phyloP scores from a whole-genome alignment of 2,888 invertebrate species.

The Andricus curvator region DNA sequence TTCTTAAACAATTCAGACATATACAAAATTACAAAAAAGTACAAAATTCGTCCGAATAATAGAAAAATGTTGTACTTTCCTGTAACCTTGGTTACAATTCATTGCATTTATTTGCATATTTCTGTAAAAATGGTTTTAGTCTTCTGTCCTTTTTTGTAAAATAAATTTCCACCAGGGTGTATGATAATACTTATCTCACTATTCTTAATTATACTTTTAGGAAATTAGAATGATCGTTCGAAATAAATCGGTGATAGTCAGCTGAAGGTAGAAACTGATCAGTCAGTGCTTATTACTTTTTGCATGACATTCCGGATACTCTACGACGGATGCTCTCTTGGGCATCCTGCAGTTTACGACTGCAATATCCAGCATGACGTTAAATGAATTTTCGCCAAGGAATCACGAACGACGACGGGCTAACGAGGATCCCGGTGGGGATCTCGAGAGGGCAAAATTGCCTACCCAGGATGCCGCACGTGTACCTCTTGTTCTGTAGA shows the following conservation, averaged over 20 bases:
- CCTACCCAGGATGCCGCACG: slow-evolving; percentile 44
- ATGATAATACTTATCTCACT: too few relatives aligned
- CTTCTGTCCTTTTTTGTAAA: too few relatives aligned
- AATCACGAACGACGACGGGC: slow-evolving; percentile 39
- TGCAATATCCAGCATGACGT: slow-evolving; percentile 26
- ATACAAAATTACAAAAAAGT: too few relatives aligned
- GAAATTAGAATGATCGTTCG: background rate
- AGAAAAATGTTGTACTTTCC: too few relatives aligned
- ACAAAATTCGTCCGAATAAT: too few relatives aligned
- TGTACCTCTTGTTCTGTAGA: slow-evolving; percentile 29
- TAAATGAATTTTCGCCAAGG: slow-evolving; percentile 39
- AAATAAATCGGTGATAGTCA: background rate
- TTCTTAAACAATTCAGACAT: too few relatives aligned
- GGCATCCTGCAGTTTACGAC: slow-evolving; percentile 28
- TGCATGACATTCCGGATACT: slow-evolving; percentile 21
- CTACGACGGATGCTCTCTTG: slow-evolving; percentile 21
- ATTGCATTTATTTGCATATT: too few relatives aligned
- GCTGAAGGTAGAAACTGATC: background rate
- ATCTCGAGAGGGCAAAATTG: slow-evolving; percentile 42
- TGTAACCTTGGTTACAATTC: too few relatives aligned
- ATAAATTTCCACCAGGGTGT: too few relatives aligned
- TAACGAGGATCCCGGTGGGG: slow-evolving; percentile 46
- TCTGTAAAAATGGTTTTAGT: too few relatives aligned
- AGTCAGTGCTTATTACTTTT: slow-evolving; percentile 14
- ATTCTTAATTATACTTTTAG: background rate